phyloP scores from a whole-genome alignment of 2,797 vertebrate genomes.

The Cygnus olor region DNA sequence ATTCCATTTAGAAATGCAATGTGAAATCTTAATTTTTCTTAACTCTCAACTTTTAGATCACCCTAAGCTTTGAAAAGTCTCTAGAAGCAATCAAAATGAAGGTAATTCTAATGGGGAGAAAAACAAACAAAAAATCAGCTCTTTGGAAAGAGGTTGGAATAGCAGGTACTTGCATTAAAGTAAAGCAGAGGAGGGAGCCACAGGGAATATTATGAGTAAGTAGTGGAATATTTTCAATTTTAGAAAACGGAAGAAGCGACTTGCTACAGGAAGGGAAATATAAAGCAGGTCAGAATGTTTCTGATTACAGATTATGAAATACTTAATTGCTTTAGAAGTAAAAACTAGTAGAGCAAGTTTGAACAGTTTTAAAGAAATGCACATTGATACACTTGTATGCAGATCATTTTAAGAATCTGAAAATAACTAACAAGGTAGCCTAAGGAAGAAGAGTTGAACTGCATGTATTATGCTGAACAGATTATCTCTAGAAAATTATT shows the following conservation, averaged over 20 bases:
- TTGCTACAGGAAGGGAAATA: background rate
- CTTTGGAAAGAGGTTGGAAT: background rate
- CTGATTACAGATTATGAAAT: background rate
- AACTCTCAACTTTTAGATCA: background rate
- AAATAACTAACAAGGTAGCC: background rate
- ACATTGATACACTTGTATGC: fast-evolving
- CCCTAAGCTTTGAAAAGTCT: background rate
- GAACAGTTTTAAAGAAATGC: background rate
- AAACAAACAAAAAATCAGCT: background rate
- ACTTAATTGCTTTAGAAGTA: background rate
- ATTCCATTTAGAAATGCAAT: background rate
- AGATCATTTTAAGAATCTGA: background rate
- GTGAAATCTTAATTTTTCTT: background rate
- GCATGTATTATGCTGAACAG: background rate
- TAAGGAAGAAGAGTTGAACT: background rate
- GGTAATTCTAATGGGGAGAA: background rate
- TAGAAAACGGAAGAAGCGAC: background rate
- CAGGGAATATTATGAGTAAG: background rate
- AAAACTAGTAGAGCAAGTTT: background rate
- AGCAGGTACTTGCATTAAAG: background rate
- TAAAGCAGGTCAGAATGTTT: background rate
- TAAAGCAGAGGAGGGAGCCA: background rate
- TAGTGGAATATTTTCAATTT: background rate
- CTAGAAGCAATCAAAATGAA: background rate
- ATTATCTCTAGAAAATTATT: background rate